phyloP scores from a whole-genome alignment of 2,113 vertebrate species.

The Zosterops hypoxanthus region DNA sequence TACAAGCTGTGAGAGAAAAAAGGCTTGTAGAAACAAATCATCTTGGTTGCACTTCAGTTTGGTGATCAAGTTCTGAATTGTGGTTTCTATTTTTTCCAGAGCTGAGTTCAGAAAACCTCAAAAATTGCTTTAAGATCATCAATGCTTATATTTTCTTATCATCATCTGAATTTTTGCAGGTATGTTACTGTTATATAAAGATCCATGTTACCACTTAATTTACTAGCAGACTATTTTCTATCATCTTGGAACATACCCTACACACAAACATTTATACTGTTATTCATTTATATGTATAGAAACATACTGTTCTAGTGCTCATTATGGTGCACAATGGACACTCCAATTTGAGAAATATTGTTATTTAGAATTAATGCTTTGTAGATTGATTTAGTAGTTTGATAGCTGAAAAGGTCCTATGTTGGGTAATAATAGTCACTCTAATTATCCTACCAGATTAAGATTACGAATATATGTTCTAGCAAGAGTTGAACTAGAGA shows the following conservation, averaged over 20 bases:
- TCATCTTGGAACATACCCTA: not conserved
- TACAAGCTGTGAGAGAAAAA: not conserved
- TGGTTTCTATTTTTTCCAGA: slow-evolving; percentile 77
- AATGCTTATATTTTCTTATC: slow-evolving; percentile 93
- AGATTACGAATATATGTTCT: not conserved
- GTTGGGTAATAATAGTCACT: not conserved
- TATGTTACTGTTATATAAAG: slow-evolving; percentile 62
- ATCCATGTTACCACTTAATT: not conserved
- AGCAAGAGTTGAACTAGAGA: not conserved
- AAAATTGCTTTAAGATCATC: slow-evolving; percentile 95
- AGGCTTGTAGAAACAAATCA: not conserved
- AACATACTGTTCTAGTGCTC: not conserved
- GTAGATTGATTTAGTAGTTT: not conserved
- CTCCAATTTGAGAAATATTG: not conserved
- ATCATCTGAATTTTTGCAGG: slow-evolving; percentile 93
- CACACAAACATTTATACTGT: not conserved
- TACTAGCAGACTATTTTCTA: not conserved
- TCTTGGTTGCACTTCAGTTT: not conserved
- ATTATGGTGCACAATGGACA: not conserved
- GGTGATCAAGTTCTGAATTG: not conserved
- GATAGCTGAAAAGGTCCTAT: not conserved
- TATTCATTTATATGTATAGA: not conserved
- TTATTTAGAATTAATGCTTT: not conserved
- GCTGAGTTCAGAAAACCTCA: slow-evolving; percentile 92
- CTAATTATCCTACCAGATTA: not conserved